These are phyloP conservation scores for Drosophila kanekoi DNA, from an alignment of 2,888 invertebrate species.

Conservation along the genomic window DNA sequence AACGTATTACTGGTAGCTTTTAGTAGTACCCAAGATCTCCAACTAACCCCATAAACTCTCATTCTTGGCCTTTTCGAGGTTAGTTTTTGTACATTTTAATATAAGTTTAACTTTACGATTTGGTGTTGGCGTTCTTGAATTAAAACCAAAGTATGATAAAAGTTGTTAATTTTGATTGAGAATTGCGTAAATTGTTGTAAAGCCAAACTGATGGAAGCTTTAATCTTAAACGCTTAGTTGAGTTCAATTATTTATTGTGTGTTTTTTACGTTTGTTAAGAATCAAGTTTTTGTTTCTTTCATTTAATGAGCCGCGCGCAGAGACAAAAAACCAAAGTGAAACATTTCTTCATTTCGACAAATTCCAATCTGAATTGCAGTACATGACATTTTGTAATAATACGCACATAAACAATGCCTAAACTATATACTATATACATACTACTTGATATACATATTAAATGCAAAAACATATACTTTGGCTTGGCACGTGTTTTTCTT, in stretches of 20 bases:
- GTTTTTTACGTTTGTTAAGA: conserved; percentile 21
- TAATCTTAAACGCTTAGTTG: conserved; percentile 35
- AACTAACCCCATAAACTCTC: neutral
- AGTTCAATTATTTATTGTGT: conserved; percentile 32
- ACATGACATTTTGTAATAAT: conserved; percentile 68
- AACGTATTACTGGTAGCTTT: no score
- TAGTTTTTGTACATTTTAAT: conserved; percentile 39
- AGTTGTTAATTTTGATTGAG: conserved; percentile 39
- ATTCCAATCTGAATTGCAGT: conserved; percentile 52
- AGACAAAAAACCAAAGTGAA: conserved; percentile 22
- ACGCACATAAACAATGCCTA: conserved; percentile 19
- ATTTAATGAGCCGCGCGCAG: conserved; percentile 37
- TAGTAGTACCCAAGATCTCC: no score
- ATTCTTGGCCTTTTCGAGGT: conserved; percentile 6
- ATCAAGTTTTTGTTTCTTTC: conserved; percentile 21
- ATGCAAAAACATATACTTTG: conserved; percentile 52
- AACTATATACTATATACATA: conserved; percentile 12
- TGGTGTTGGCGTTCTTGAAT: conserved; percentile 48
- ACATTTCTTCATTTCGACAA: conserved; percentile 42
- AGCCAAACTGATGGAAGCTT: conserved; percentile 19
- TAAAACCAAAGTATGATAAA: conserved; percentile 3
- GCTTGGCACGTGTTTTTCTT: conserved; percentile 79
- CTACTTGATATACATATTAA: conserved; percentile 34
- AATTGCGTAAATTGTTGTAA: neutral
- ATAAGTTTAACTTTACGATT: conserved; percentile 8